A percentile compares a stretch with the other conserved stretches of the same genome.
phyloP scores from a whole-genome alignment of 2,797 vertebrate species.

The Alexandromys oeconomus region DNA sequence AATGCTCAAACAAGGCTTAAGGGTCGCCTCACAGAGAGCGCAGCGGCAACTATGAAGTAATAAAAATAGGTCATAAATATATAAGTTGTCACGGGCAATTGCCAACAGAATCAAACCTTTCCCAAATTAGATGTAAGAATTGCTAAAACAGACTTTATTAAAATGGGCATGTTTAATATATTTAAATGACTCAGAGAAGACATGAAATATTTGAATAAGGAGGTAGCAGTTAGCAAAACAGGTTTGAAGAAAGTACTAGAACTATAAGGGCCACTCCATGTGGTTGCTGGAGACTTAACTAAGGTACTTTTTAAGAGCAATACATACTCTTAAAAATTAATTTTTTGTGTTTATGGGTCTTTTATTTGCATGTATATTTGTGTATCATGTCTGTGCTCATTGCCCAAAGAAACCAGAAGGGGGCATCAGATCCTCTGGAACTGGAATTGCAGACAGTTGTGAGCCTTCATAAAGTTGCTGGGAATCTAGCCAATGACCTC shows the following conservation, averaged over 20 bases:
- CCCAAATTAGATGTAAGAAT: neutral
- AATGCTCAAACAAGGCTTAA: neutral
- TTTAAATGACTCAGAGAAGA: constrained; percentile 40
- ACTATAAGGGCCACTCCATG: neutral
- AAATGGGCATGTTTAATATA: neutral
- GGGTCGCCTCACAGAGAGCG: neutral
- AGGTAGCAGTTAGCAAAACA: neutral
- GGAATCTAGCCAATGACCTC: neutral
- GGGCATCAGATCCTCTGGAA: neutral
- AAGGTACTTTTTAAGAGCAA: neutral
- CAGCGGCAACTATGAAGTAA: neutral
- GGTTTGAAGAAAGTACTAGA: neutral
- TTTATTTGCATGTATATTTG: neutral
- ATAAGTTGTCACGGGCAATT: neutral
- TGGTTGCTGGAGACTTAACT: neutral
- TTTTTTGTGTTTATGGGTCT: neutral
- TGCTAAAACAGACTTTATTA: neutral
- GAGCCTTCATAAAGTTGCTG: neutral
- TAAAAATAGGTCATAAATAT: constrained; percentile 13
- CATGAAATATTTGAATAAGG: neutral
- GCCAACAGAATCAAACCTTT: constrained; percentile 21
- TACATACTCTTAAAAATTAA: neutral
- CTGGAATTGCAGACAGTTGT: neutral
- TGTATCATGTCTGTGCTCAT: neutral
- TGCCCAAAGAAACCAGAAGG: neutral